Evolutionary conservation across 1,140 invertebrate species (phyloP).

Genomic region (Drosophila albomicans): DNA sequence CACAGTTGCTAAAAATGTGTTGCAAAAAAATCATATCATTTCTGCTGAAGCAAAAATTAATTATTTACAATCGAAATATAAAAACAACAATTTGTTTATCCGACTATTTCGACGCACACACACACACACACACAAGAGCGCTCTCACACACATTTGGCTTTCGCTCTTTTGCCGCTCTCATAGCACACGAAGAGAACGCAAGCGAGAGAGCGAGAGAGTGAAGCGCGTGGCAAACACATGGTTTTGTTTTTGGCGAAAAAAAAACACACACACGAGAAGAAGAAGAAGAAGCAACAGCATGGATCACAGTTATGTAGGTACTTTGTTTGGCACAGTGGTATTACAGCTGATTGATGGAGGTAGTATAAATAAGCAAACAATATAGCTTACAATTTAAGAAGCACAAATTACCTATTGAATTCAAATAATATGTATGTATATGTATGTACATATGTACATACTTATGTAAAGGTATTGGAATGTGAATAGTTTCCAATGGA

Average conservation of each 20-base stretch:
- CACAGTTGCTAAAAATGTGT: background rate
- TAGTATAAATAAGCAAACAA: background rate
- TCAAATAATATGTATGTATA: background rate
- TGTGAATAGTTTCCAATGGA: background rate
- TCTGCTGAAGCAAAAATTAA: slow-evolving; percentile 19
- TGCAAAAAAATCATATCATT: slow-evolving; percentile 36
- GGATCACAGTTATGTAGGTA: slow-evolving; percentile 40
- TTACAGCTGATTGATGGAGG: slow-evolving; percentile 12
- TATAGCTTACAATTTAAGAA: background rate
- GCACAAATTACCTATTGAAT: background rate
- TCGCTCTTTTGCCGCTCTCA: slow-evolving; percentile 24
- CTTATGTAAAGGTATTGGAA: no score
- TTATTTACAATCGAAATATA: slow-evolving; percentile 33
- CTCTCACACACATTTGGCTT: slow-evolving; percentile 34
- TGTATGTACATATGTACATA: slow-evolving; percentile 4
- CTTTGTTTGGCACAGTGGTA: slow-evolving; percentile 38
- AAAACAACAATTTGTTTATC: slow-evolving; percentile 50
- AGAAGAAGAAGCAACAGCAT: slow-evolving; percentile 60
- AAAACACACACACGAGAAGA: background rate
- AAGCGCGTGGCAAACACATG: slow-evolving; percentile 82
- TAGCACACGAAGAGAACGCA: slow-evolving; percentile 5
- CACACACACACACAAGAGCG: slow-evolving; percentile 4
- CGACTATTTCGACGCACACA: slow-evolving; percentile 18
- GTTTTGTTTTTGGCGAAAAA: slow-evolving; percentile 80
- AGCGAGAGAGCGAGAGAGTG: slow-evolving; percentile 22